phyloP scores from a whole-genome alignment of 2,113 vertebrate species.

The Calidris pygmaea region DNA sequence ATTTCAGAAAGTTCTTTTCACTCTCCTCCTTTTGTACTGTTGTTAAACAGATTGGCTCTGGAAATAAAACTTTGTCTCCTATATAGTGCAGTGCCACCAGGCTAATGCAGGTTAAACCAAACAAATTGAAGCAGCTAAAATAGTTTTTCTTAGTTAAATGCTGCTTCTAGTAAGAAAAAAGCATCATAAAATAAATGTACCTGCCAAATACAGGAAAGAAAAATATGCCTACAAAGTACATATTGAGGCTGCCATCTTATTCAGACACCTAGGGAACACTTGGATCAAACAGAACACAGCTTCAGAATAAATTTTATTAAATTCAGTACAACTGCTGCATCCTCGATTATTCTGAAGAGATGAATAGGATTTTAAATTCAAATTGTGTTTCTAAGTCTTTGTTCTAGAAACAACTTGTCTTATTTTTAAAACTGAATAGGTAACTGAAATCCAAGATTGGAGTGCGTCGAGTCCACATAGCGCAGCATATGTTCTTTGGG shows the following conservation, averaged over 20 bases:
- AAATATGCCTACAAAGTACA: neutral
- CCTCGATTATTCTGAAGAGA: neutral
- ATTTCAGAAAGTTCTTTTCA: neutral
- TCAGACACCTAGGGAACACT: neutral
- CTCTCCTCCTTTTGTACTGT: neutral
- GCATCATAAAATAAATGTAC: neutral
- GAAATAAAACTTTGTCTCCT: neutral
- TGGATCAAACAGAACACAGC: neutral
- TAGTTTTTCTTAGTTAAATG: neutral
- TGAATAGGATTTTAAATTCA: neutral
- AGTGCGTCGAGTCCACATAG: constrained; percentile 97
- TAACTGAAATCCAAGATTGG: constrained; percentile 99
- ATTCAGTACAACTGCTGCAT: neutral
- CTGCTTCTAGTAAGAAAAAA: neutral
- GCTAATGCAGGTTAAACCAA: neutral
- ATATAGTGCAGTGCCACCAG: neutral
- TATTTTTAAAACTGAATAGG: constrained; percentile 73
- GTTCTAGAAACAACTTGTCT: neutral
- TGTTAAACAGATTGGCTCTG: neutral
- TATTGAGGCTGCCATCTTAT: neutral
- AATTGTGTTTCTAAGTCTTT: neutral
- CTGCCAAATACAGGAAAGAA: neutral
- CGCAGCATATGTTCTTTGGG: constrained; percentile 97
- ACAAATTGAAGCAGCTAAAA: neutral
- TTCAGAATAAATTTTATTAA: neutral